Evolutionary conservation across 2,797 vertebrate genomes (phyloP), one percentile per base, ranked within the genome.

Genomic region (Epinephelus awoara): DNA sequence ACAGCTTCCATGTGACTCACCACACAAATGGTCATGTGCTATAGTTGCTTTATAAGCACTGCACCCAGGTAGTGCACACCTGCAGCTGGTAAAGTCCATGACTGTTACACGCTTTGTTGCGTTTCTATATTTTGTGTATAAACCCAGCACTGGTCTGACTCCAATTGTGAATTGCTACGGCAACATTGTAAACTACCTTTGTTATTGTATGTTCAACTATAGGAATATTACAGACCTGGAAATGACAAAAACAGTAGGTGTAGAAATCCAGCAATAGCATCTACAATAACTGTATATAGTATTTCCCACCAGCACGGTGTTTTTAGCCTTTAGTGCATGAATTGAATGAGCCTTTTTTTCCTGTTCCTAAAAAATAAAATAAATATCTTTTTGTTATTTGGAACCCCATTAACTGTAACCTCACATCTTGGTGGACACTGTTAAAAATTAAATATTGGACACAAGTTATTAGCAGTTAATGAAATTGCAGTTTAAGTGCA

Each of bases 31-130:
- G 27, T 2, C 64, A 10, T n/a, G 2, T 67, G 46, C 23, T 21
- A 58, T 46, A 55, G 79, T 10, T 49, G 57, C 11, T 79, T 67
- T 58, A 21, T 62, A 72, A 78, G 19, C 51, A 40, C 19, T 29
- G 52, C 59, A 58, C 52, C 23, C 49, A 70, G 15, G 17, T 12
- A 70, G 49, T 15, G 19, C 69, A 67, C 52, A 78, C 70, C 19
- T 72, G 18, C 2, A 50, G 40, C 34, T n/a, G 9, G 40, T 27
- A 44, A 19, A 29, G 51, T 71, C 57, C 51, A 66, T 61, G 51
- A 67, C 21, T 46, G 29, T 79, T 25, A 58, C 23, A 49, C 15
- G 4, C 46, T 50, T 44, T 18, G 25, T 6, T 55, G 38, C 23
- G 19, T 61, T 68, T 8, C 34, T 34, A 34, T 34, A 34, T 34